Evolutionary conservation across 2,888 invertebrate genomes (phyloP), one percentile per base, ranked within the genome.

Genomic region (Allygus modestus): DNA sequence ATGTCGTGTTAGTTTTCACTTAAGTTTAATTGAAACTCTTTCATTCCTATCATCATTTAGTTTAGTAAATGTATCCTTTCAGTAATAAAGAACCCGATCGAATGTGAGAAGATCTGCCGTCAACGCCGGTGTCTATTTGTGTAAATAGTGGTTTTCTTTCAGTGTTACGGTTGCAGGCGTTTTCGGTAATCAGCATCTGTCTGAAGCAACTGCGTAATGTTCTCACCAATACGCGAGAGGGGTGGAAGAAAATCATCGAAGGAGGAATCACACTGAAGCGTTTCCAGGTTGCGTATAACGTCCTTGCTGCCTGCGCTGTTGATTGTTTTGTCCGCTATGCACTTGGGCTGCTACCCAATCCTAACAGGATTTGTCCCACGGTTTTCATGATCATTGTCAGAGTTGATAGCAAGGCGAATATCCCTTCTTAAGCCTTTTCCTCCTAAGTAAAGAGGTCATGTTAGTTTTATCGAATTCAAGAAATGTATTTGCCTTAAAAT

Each of bases 141-240:
- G 73, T 73, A 41, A 41, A 73, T 41, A 73, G 41, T 73, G 73
- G 79, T 79, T 79, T 17, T 31, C 79, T 79, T 51, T 28, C 79
- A 79, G 79, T 79, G 79, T 79, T 79, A 69, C 75, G 46, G 83
- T 85, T 85, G 69, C 85, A 85, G 85, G 85, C 85, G 31, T 85
- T 85, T 54, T 79, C 85, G 17, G 81, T 83, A 23, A 33, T 82
- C 69, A 71, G 71, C 23, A 51, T 85, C 65, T 85, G 85, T 77
- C 37, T 85, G 37, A 85, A 85, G 51, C 85, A 85, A 41, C 69
- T 85, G 23, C 81, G 85, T 37, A 82, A 82, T 20, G 71, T 85
- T 41, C n/a, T 85, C 37, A 79, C 41, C 51, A 79, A 77, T 37
- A 79, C 82, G 15, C 28, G 75, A 41, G 83, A 83, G 54, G 85